These are phyloP conservation scores for Darevskia mixta DNA, from an alignment of 2,797 vertebrate genomes.

Conservation along the genomic window DNA sequence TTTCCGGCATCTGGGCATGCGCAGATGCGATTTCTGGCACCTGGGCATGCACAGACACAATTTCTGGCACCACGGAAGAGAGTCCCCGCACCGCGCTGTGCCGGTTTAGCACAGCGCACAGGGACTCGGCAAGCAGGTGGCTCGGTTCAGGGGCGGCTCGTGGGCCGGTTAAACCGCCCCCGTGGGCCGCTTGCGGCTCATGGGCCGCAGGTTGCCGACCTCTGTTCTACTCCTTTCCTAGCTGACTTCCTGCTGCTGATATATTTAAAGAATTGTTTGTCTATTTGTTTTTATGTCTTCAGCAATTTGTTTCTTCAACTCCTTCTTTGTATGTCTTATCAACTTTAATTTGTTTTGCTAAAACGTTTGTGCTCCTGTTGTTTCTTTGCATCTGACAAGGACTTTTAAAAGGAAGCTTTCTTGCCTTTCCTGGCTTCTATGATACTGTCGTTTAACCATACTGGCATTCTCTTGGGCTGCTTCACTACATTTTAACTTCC, in stretches of 20 bases:
- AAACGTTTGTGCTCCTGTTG: background rate
- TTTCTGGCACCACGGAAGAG: too few species aligned
- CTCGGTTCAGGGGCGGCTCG: too few species aligned
- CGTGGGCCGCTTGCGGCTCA: too few species aligned
- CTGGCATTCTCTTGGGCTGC: background rate
- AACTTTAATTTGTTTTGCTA: background rate
- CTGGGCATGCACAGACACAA: too few species aligned
- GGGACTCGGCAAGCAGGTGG: fast-evolving
- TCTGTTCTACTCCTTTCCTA: background rate
- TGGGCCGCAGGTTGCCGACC: too few species aligned
- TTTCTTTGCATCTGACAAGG: background rate
- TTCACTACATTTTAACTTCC: background rate
- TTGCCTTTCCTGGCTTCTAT: background rate
- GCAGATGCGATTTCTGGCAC: too few species aligned
- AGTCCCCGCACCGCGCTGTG: too few species aligned
- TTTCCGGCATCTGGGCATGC: too few species aligned
- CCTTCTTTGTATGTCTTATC: background rate
- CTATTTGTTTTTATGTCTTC: background rate
- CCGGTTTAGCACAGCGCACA: fast-evolving
- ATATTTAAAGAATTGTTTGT: background rate
- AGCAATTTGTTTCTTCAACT: background rate
- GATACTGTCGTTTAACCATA: background rate
- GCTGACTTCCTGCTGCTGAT: background rate
- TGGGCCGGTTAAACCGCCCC: too few species aligned
- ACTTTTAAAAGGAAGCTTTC: background rate